A percentile compares a stretch with the other conserved stretches of the same genome.
phyloP scores from a whole-genome alignment of 2,888 invertebrate species.

The Clanis bilineata region DNA sequence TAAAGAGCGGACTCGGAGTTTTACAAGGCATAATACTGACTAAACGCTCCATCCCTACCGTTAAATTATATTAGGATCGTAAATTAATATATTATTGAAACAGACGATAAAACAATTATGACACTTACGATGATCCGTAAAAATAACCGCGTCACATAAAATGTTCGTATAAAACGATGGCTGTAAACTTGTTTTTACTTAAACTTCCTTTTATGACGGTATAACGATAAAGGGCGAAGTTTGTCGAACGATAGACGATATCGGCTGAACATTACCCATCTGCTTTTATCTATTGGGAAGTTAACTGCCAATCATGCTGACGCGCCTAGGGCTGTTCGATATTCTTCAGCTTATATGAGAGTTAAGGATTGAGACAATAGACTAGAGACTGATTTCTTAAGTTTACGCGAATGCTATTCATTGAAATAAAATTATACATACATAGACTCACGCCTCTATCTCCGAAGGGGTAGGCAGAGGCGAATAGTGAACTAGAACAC shows the following conservation, averaged over 20 bases:
- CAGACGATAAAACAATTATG: slow-evolving; percentile 52
- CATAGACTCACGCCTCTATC: no score
- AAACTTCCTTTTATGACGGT: slow-evolving; percentile 69
- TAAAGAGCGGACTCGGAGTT: slow-evolving; percentile 17
- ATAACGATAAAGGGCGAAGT: slow-evolving; percentile 75
- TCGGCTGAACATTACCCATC: slow-evolving; percentile 28
- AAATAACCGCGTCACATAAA: slow-evolving; percentile 63
- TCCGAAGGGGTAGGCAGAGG: no score
- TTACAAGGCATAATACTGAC: slow-evolving; percentile 10
- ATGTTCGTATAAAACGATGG: slow-evolving; percentile 63
- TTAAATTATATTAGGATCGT: slow-evolving; percentile 9
- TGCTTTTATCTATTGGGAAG: slow-evolving; percentile 42
- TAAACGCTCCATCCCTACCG: neutral
- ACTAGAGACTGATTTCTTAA: neutral
- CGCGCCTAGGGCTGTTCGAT: slow-evolving; percentile 15
- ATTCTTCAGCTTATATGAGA: neutral
- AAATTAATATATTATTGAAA: slow-evolving; percentile 41
- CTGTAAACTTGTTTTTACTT: slow-evolving; percentile 78
- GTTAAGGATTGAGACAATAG: no score
- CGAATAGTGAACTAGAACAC: no score
- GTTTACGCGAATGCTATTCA: no score
- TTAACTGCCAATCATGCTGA: slow-evolving; percentile 49
- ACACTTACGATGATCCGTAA: slow-evolving; percentile 47
- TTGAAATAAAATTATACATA: no score
- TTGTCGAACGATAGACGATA: slow-evolving; percentile 66